Evolutionary conservation across 2,797 vertebrate genomes (phyloP).

Genomic region (Myiotriccus ornatus): DNA sequence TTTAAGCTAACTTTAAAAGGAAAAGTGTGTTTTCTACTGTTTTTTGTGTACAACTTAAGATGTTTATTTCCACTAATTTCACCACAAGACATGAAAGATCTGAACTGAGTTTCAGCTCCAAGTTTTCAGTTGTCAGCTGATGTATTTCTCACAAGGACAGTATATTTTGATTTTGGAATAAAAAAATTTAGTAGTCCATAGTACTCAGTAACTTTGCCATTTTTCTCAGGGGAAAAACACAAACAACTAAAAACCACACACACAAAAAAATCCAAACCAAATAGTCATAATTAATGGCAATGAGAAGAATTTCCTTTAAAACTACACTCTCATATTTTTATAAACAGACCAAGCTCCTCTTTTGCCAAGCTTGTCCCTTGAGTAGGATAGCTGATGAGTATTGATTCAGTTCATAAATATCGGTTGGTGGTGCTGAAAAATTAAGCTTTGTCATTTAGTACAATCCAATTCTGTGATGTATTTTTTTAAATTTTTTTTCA

Average conservation of each 20-base stretch:
- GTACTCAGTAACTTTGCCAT: background rate
- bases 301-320: background rate
- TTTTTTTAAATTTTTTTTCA: background rate
- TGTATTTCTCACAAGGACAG: background rate
- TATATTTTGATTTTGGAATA: background rate
- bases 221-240: background rate
- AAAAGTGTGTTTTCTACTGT: background rate
- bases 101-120: background rate
- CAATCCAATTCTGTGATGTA: background rate
- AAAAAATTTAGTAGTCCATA: background rate
- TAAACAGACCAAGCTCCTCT: background rate
- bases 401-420: constrained; percentile 9
- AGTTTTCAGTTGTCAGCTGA: background rate
- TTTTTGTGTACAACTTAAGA: background rate
- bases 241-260: background rate
- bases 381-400: background rate
- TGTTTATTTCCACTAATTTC: background rate
- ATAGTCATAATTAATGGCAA: background rate
- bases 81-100: background rate
- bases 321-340: background rate
- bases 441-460: constrained; percentile 5
- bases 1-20: background rate
- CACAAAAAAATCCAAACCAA: background rate
- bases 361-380: background rate
- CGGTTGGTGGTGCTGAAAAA: background rate